Evolutionary conservation across 2,888 invertebrate genomes (phyloP).

Genomic region (Brenthis hecate): DNA sequence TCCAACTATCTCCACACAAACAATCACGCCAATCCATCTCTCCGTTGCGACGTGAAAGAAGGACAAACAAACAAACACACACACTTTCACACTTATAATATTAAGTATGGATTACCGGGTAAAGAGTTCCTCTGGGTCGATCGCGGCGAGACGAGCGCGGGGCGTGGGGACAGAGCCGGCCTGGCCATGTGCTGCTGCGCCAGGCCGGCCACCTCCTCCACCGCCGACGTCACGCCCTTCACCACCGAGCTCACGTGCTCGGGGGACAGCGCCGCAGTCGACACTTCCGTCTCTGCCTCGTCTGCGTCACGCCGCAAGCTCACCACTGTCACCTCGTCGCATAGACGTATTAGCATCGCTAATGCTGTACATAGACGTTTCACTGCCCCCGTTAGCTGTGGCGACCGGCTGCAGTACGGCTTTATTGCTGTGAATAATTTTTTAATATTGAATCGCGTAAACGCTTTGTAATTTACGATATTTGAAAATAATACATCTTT

Average conservation of each 20-base stretch:
- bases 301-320: conserved; percentile 84
- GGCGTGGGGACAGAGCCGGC: conserved; percentile 72
- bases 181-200: conserved; percentile 92
- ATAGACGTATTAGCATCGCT: conserved; percentile 92
- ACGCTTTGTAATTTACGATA: conserved; percentile 12
- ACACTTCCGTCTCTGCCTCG: conserved; percentile 64
- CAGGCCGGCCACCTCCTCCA: conserved; percentile 84
- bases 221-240: conserved; percentile 68
- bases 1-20: too few species aligned
- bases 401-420: conserved; percentile 82
- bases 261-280: conserved; percentile 64
- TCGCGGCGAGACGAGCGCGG: conserved; percentile 72
- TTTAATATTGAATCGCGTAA: conserved; percentile 33
- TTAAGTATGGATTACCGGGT: conserved; percentile 49
- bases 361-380: conserved; percentile 93
- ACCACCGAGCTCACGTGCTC: conserved; percentile 72
- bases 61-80: too few species aligned
- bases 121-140: conserved; percentile 79
- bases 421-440: conserved; percentile 68
- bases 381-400: conserved; percentile 88
- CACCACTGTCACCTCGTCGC: conserved; percentile 92
- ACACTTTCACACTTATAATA: too few species aligned
- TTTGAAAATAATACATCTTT: not conserved
- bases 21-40: too few species aligned
- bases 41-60: too few species aligned